Evolutionary conservation across 64 coral and sea anemone species (phyloP), one percentile per base, ranked within the genome.

Genomic region (Acropora yongei): DNA sequence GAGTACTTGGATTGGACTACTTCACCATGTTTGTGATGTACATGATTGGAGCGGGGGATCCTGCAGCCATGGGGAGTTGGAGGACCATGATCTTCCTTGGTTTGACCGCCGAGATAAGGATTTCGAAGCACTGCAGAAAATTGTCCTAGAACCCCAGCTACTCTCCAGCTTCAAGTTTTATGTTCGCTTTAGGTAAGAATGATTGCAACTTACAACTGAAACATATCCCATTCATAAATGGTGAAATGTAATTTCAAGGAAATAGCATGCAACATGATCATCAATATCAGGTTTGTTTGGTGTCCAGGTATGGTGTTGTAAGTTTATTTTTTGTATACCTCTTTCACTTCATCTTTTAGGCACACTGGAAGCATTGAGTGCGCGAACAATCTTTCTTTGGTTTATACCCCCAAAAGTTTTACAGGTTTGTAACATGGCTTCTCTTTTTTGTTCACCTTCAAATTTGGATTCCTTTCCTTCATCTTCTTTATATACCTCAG

Each of bases 41-140:
- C 86, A 58, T 51, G 72, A 88, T 8, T 88, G 86, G 86, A 76
- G 17, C 17, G 86, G 86, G 6, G 86, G 86, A 13, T 13, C 4
- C 18, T 88, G 86, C 40, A 42, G 40, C 20, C 73, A 75, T 75
- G 73, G 42, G 8, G 73, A 75, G 41, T 75, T 75, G 4, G 73
- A 75, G 41, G 73, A 75, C 19, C 79, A 53, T 55, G 43, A 50
- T 12, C 76, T 90, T 43, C 51, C 88, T 55, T 90, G 76, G 58
- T 90, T 90, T 80, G 76, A 80, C 20, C 10, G 57, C 9, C 57
- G 88, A 42, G 88, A 90, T 19, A 90, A 90, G 65, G 88, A 90
- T 49, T 90, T 80, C 41, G 75, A 16, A 65, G 48, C 88, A n/a
- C 39, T 90, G 13, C 88, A 90, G 57, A 65, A 76, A 14, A 69